A percentile compares a stretch with the other conserved stretches of the same genome.
Evolutionary conservation across 2,113 vertebrate species (phyloP).

Genomic region (Leucosticte australis): DNA sequence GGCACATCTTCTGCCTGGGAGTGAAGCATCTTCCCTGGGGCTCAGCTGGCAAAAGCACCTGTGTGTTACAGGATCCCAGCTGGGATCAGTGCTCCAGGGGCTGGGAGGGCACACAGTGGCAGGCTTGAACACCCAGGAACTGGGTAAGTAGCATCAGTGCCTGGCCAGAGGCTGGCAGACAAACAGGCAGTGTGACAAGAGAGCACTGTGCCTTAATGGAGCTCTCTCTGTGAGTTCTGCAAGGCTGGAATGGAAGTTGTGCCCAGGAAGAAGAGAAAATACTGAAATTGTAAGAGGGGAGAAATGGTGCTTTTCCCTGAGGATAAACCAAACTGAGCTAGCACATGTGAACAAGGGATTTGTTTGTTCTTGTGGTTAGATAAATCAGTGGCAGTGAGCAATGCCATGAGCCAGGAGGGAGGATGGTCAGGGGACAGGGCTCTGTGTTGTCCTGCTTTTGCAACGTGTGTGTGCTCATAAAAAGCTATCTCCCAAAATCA

Average conservation of each 20-base stretch:
- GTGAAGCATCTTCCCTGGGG: neutral
- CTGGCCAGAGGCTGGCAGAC: neutral
- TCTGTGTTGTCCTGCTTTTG: neutral
- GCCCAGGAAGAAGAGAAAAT: neutral
- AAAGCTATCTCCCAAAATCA: neutral
- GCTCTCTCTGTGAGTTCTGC: neutral
- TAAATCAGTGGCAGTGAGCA: neutral
- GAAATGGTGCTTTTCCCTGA: neutral
- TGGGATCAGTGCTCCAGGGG: neutral
- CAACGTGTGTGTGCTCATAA: neutral
- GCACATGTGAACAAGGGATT: neutral
- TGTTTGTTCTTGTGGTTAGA: neutral
- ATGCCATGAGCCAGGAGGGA: neutral
- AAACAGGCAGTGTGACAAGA: neutral
- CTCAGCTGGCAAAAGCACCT: neutral
- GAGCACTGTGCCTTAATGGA: neutral
- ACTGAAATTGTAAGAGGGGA: neutral
- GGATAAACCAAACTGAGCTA: neutral
- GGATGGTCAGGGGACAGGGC: neutral
- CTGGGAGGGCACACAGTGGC: neutral
- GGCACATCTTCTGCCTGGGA: neutral
- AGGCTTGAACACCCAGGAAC: neutral
- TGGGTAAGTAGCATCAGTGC: neutral
- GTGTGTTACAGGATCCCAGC: neutral
- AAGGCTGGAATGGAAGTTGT: neutral